Evolutionary conservation across 2,888 invertebrate species (phyloP).

Genomic region (Caenorhabditis afra): DNA sequence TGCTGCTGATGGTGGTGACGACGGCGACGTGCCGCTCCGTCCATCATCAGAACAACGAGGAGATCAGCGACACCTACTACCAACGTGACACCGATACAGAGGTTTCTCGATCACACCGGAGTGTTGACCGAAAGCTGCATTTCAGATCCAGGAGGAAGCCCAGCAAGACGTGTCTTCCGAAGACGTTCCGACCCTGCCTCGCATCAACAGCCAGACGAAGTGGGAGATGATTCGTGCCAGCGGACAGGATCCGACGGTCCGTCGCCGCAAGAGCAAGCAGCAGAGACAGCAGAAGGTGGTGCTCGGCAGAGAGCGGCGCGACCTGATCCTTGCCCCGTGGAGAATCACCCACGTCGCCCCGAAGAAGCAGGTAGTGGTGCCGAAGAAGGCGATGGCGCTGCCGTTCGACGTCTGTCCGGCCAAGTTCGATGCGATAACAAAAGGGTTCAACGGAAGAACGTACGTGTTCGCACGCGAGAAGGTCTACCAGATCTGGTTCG

Average conservation of each 20-base stretch:
- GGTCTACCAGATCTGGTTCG: slow-evolving; percentile 76
- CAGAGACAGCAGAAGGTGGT: slow-evolving; percentile 37
- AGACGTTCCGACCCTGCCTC: slow-evolving; percentile 51
- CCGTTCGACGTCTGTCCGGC: slow-evolving; percentile 70
- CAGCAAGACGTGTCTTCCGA: slow-evolving; percentile 42
- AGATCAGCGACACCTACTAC: slow-evolving; percentile 38
- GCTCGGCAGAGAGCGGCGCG: slow-evolving; percentile 50
- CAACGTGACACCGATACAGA: slow-evolving; percentile 21
- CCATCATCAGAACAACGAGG: slow-evolving; percentile 27
- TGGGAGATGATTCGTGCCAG: slow-evolving; percentile 64
- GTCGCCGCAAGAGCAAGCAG: slow-evolving; percentile 47
- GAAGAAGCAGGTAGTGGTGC: slow-evolving; percentile 29
- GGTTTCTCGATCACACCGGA: not conserved
- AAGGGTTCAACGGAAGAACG: slow-evolving; percentile 73
- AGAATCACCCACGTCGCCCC: slow-evolving; percentile 56
- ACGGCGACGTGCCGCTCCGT: slow-evolving; percentile 21
- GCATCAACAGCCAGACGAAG: slow-evolving; percentile 53
- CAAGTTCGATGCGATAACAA: slow-evolving; percentile 76
- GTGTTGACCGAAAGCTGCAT: not conserved
- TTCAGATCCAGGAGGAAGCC: slow-evolving; percentile 34
- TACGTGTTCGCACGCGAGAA: slow-evolving; percentile 75
- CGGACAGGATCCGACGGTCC: slow-evolving; percentile 61
- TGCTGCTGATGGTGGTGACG: slow-evolving; percentile 31
- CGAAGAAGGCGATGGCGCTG: slow-evolving; percentile 64
- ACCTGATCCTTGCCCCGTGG: slow-evolving; percentile 67